phyloP scores from a whole-genome alignment of 2,888 invertebrate genomes.

The Apantesis nais region DNA sequence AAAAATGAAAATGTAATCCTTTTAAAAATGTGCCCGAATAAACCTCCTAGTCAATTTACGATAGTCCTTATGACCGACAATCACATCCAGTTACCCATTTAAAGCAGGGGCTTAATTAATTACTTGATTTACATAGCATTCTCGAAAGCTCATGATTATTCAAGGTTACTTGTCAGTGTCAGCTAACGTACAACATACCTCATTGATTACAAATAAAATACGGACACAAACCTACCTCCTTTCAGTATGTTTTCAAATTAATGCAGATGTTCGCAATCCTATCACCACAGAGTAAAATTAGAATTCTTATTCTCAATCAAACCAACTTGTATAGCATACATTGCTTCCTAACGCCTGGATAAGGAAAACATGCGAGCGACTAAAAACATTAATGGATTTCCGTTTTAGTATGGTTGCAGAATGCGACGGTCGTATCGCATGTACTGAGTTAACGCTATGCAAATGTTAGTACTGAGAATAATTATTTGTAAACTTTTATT shows the following conservation, averaged over 20 bases:
- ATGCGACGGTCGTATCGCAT: slow-evolving; percentile 56
- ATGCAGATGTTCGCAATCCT: slow-evolving; percentile 43
- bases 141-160: slow-evolving; percentile 37
- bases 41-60: background rate
- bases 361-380: slow-evolving; percentile 58
- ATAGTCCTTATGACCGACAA: background rate
- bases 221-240: slow-evolving; percentile 25
- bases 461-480: slow-evolving; percentile 65
- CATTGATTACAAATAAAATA: slow-evolving; percentile 42
- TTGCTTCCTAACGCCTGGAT: slow-evolving; percentile 59
- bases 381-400: slow-evolving; percentile 73
- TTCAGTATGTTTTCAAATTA: slow-evolving; percentile 39
- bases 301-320: slow-evolving; percentile 37
- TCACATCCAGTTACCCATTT: background rate
- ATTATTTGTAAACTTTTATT: slow-evolving; percentile 72
- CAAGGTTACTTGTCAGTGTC: slow-evolving; percentile 17
- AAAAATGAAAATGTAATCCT: background rate
- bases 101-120: slow-evolving; percentile 3
- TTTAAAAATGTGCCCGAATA: background rate
- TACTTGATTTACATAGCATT: slow-evolving; percentile 21
- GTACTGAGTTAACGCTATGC: slow-evolving; percentile 60
- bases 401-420: slow-evolving; percentile 52
- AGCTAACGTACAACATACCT: slow-evolving; percentile 27
- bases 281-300: slow-evolving; percentile 31
- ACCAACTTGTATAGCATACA: slow-evolving; percentile 60